phyloP scores from a whole-genome alignment of 1,140 invertebrate species.

The Drosophila pseudoobscura region DNA sequence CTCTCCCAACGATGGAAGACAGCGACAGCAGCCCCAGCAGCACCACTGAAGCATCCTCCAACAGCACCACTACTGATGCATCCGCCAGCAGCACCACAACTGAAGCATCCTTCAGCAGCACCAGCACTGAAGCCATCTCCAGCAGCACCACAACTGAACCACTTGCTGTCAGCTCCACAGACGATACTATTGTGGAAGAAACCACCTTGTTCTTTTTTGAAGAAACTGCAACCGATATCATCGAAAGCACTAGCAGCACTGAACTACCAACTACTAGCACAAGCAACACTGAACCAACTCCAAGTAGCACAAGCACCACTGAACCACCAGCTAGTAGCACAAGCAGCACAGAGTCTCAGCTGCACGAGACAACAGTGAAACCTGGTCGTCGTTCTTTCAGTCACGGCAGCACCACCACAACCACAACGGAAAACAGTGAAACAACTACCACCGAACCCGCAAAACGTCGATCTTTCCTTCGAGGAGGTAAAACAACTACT shows the following conservation, averaged over 20 bases:
- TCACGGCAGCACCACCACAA: conserved; percentile 1
- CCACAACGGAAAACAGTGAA: not conserved
- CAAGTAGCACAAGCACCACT: conserved; percentile 1
- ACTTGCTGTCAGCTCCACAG: not conserved
- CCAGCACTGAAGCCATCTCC: not conserved
- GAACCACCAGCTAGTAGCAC: not conserved
- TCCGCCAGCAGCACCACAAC: conserved; percentile 7
- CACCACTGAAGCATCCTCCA: not conserved
- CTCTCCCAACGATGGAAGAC: not conserved
- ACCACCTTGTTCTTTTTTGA: not conserved
- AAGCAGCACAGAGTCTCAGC: not conserved
- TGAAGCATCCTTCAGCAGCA: conserved; percentile 11
- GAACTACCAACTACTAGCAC: conserved; percentile 14
- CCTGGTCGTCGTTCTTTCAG: conserved; percentile 1
- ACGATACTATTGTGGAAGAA: conserved; percentile 10
- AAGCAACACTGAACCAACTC: conserved; percentile 11
- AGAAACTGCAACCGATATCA: conserved; percentile 1
- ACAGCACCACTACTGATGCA: conserved; percentile 5
- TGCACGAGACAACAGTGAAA: not conserved
- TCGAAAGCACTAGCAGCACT: not conserved
- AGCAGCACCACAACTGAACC: not conserved
- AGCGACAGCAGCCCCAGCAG: not conserved
- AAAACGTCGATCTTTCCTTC: not conserved
- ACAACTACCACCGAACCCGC: not conserved
- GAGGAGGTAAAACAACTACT: not conserved